Conservation (phyloP, 2,797 vertebrate genomes). For the Eulemur coronatus region DNA sequence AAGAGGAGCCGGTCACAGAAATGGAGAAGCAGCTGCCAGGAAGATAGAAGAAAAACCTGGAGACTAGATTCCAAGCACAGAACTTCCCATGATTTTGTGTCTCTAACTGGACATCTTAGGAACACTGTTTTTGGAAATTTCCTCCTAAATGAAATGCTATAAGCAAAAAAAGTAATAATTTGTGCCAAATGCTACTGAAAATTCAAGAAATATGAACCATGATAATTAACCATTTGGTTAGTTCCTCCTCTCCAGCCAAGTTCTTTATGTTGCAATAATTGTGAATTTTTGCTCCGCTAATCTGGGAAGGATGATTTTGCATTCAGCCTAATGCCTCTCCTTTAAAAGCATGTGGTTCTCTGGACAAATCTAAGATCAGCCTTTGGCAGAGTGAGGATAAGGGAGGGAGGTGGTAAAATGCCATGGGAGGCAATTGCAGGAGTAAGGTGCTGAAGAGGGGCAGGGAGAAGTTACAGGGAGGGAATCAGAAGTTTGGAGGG, state of each 20-base stretch:
- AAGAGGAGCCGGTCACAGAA: not conserved
- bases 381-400: not conserved
- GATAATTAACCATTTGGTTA: not conserved
- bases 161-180: not conserved
- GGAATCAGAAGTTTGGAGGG: not conserved
- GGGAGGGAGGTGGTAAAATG: not conserved
- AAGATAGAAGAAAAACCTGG: not conserved
- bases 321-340: not conserved
- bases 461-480: not conserved
- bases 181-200: not conserved
- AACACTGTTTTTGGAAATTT: not conserved
- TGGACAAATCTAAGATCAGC: not conserved
- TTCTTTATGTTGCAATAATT: not conserved
- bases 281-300: not conserved
- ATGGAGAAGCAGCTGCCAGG: not conserved
- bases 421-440: not conserved
- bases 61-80: not conserved
- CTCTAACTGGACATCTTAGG: not conserved
- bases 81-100: not conserved
- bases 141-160: not conserved
- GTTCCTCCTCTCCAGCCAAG: not conserved
- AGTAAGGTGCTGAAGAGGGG: not conserved
- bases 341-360: not conserved
- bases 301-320: not conserved
- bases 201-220: not conserved